phyloP scores from a whole-genome alignment of 2,888 invertebrate species.

The Brachyptera putata region DNA sequence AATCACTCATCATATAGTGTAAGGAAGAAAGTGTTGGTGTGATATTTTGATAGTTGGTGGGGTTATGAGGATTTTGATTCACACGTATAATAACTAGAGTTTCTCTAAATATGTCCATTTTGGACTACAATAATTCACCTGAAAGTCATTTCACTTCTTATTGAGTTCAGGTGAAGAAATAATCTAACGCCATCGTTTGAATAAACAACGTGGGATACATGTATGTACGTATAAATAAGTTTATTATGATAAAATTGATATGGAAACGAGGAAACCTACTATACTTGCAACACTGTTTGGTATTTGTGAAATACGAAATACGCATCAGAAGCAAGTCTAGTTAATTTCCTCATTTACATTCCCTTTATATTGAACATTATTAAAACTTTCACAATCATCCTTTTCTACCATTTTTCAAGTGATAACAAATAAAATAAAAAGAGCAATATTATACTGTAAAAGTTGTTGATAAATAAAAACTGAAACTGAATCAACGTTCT shows the following conservation, averaged over 20 bases:
- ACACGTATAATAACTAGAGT: constrained; percentile 23
- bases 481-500: constrained; percentile 30
- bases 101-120: constrained; percentile 43
- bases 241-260: background rate
- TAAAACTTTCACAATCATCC: background rate
- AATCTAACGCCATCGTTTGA: constrained; percentile 19
- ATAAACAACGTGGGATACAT: background rate
- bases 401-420: background rate
- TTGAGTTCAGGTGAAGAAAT: constrained; percentile 24
- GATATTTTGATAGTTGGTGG: too few relatives aligned
- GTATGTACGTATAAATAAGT: background rate
- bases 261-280: too few relatives aligned
- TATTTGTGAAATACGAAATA: too few relatives aligned
- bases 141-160: constrained; percentile 30
- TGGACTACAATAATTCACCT: constrained; percentile 47
- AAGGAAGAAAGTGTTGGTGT: too few relatives aligned
- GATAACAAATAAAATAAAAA: constrained; percentile 22
- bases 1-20: background rate
- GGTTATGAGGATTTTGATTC: too few relatives aligned
- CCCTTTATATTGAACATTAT: too few relatives aligned
- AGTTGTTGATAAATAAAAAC: constrained; percentile 23
- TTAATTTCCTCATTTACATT: too few relatives aligned
- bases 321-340: too few relatives aligned
- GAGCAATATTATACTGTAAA: constrained; percentile 17
- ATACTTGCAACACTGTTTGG: too few relatives aligned